Percentiles rank a stretch among this genome's conserved stretches.
These are phyloP conservation scores for Chamaetylas fuelleborni DNA, from an alignment of 2,113 vertebrate species.

Conservation along the genomic window DNA sequence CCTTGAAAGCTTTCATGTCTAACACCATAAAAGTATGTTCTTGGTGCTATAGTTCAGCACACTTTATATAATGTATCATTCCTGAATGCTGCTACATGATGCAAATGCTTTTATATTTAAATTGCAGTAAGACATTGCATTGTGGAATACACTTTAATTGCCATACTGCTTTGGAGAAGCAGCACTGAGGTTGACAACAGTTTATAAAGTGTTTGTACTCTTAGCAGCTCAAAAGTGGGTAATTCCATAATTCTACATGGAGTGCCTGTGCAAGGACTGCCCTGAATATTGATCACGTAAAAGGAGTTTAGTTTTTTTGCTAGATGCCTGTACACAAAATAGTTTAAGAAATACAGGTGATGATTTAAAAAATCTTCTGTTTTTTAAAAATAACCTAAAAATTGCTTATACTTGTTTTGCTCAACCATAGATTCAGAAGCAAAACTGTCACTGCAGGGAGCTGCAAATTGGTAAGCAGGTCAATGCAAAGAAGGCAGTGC, in stretches of 20 bases:
- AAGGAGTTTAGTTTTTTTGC: background rate
- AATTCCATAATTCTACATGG: background rate
- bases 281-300: background rate
- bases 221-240: background rate
- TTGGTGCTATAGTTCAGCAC: background rate
- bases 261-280: background rate
- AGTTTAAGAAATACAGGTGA: background rate
- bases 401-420: background rate
- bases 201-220: background rate
- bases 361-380: background rate
- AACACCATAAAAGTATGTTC: background rate
- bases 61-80: background rate
- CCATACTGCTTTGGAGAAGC: background rate
- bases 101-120: background rate
- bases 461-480: background rate
- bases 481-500: background rate
- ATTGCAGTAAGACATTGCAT: background rate
- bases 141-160: background rate
- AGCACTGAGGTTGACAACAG: fast-evolving
- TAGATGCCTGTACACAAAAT: background rate
- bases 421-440: background rate
- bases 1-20: background rate
- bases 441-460: background rate
- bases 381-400: background rate
- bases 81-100: background rate